Evolutionary conservation across 2,888 invertebrate species (phyloP), one percentile per base, ranked within the genome.

Genomic region (Orthonychiurus folsomi): DNA sequence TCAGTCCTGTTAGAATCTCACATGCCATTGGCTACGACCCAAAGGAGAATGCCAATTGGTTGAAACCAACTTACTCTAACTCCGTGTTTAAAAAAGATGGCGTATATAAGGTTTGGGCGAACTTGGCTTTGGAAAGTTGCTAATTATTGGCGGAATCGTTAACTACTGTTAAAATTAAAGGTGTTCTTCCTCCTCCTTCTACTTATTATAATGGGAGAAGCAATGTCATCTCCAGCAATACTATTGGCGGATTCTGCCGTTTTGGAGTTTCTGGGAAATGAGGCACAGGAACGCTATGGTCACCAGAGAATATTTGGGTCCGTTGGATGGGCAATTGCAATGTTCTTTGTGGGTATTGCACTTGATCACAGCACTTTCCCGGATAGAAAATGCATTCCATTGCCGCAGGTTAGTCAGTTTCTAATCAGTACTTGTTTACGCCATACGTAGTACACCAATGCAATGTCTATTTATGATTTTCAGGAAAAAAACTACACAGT

Each of bases 251-350:
- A 93, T 77, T 89, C 90, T 0, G 93, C 92, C 3, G 92, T 90
- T 52, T 88, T 93, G 66, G 89, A 89, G 2, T 81, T 92, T 69
- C 83, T 95, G 1, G 93, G 92, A 0, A 92, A 93, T 75, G 91
- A 80, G 63, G 73, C 74, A 18, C 77, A 77, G 2, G 79, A 80
- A 66, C 81, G 88, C 72, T 93, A 97, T 77, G 96, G 96, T 0
- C 89, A 93, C 75, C 97, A 97, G 79, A 85, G 97, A 72, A 95
- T 99, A 93, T 97, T 95, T 76, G 95, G 95, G 1, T 95, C 94
- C 21, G 81, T 96, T 62, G 97, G 97, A 54, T 99, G 97, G 97
- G 97, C 94, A 27, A 80, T 97, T 73, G 90, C 97, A 55, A 99
- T 99, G 97, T 97, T 99, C 79, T 88, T 97, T 76, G 94, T 99